These are phyloP conservation scores for Nezara viridula DNA, from an alignment of 2,888 invertebrate species.

Conservation along the genomic window DNA sequence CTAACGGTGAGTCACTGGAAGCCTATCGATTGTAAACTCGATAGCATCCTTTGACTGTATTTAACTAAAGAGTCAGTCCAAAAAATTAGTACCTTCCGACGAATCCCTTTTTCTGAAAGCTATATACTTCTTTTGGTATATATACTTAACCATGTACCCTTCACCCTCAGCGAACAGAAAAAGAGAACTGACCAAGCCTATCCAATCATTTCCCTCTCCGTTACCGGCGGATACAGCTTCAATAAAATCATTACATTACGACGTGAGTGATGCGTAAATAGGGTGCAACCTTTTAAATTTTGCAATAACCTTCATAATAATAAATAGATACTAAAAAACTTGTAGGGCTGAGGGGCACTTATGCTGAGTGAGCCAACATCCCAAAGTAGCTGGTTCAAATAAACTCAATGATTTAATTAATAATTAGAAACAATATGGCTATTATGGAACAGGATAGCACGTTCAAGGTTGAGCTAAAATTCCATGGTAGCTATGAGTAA, in stretches of 20 bases:
- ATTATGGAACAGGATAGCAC: no score
- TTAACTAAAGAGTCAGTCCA: not conserved
- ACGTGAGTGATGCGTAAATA: not conserved
- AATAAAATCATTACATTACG: not conserved
- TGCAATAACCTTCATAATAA: no score
- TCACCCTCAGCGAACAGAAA: not conserved
- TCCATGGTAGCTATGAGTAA: no score
- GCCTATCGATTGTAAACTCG: not conserved
- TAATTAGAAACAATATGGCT: no score
- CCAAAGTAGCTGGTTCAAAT: no score
- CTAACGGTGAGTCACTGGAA: not conserved
- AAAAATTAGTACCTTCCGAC: not conserved
- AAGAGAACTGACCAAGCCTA: not conserved
- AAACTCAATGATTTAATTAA: no score
- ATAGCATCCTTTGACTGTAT: not conserved
- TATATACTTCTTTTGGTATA: not conserved
- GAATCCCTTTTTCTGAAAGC: not conserved
- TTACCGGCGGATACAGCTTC: not conserved
- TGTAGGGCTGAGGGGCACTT: no score
- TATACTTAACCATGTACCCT: not conserved
- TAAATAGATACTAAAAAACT: no score
- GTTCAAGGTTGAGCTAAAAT: no score
- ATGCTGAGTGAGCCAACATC: no score
- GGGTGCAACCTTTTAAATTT: not conserved
- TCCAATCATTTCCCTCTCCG: constrained; percentile 3